Evolutionary conservation across 1,140 invertebrate species (phyloP).

Genomic region (Nebria ingens): DNA sequence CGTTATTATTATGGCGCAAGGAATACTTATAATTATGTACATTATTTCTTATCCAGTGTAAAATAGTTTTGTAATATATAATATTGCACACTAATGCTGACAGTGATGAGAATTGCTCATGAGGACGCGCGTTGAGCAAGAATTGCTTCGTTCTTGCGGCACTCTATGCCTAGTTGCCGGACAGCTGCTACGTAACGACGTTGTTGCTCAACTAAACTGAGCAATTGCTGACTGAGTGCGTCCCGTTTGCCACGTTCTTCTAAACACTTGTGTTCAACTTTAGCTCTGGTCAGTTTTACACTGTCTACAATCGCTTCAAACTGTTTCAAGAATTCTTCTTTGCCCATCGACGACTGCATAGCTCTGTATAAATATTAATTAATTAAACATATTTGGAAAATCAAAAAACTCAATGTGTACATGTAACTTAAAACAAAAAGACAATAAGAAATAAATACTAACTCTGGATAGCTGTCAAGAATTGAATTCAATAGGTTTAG

Average conservation of each 20-base stretch:
- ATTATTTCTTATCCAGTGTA: not conserved
- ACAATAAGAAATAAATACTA: slow-evolving; percentile 35
- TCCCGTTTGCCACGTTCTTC: slow-evolving; percentile 65
- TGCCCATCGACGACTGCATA: slow-evolving; percentile 54
- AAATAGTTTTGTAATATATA: not conserved
- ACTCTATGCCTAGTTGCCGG: slow-evolving; percentile 65
- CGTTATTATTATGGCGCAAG: slow-evolving; percentile 5
- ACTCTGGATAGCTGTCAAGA: slow-evolving; percentile 85
- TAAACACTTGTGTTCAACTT: slow-evolving; percentile 50
- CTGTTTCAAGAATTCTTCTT: slow-evolving; percentile 80
- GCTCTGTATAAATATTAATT: slow-evolving; percentile 39
- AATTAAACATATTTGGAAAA: slow-evolving; percentile 15
- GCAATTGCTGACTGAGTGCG: slow-evolving; percentile 56
- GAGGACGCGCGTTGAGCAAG: slow-evolving; percentile 1
- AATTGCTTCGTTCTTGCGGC: slow-evolving; percentile 53
- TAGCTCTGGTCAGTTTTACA: slow-evolving; percentile 68
- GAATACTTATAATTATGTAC: not conserved
- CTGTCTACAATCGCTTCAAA: slow-evolving; percentile 79
- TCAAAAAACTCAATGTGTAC: too few relatives aligned
- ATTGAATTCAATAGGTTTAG: slow-evolving; percentile 87
- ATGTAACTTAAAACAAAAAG: not conserved
- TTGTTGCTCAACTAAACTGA: slow-evolving; percentile 67
- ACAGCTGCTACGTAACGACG: slow-evolving; percentile 75
- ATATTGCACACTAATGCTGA: slow-evolving; percentile 3
- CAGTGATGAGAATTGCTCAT: not conserved